phyloP scores from a whole-genome alignment of 1,140 invertebrate genomes.

The Philopotamus ludificatus region DNA sequence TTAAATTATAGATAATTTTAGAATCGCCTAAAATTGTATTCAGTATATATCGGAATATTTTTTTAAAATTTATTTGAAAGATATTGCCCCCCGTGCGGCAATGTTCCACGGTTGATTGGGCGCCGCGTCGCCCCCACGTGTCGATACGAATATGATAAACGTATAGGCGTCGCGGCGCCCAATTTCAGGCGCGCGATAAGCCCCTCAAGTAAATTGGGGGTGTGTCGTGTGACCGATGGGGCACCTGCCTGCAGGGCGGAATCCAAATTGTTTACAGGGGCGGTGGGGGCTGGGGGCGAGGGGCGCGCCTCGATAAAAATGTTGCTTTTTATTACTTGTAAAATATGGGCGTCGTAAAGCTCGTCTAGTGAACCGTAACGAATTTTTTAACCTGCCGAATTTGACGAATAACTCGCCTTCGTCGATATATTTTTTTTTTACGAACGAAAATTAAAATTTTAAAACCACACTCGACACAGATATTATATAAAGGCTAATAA shows the following conservation, averaged over 20 bases:
- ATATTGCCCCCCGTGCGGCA: no score
- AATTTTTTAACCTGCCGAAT: constrained; percentile 7
- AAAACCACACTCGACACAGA: no score
- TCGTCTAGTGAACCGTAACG: background rate
- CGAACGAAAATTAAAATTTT: no score
- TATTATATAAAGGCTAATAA: no score
- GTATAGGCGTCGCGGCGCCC: background rate
- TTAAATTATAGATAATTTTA: no score
- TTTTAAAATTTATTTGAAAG: no score
- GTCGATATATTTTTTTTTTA: no score
- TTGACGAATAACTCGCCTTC: no score
- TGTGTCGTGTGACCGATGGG: background rate
- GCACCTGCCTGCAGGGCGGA: background rate
- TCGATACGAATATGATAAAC: background rate
- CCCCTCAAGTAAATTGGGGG: background rate
- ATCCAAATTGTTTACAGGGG: background rate
- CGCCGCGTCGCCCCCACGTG: background rate
- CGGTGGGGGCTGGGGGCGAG: no score
- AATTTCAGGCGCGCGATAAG: background rate
- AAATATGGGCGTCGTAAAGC: constrained; percentile 14
- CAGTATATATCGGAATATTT: no score
- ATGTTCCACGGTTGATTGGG: no score
- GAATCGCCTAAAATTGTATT: no score
- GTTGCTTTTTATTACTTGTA: constrained; percentile 10
- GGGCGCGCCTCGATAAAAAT: constrained; percentile 12